Base-by-base conservation (phyloP, 2,888 invertebrate genomes). In the Harmothoe impar region DNA sequence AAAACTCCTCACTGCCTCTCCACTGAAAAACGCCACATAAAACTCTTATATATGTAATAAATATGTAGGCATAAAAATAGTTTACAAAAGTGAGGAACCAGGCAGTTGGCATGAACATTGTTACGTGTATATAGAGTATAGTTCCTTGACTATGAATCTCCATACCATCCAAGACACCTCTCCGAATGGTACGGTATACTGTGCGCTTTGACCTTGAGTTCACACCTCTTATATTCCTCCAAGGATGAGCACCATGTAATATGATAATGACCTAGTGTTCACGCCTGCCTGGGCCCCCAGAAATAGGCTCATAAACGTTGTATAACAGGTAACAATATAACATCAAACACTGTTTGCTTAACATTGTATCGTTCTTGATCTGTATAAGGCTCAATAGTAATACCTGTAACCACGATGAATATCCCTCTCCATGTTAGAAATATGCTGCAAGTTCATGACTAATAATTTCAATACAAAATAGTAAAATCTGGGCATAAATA, bases 51-150 rank as follows among this genome's bases (percentile, higher is more conserved):
- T 23, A 86, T 54, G 86, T 86, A 86, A 86, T 86, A 86, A 86
- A 86, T 86, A 86, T 56, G 86, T 86, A 86, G 86, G 86, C 86
- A 86, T 86, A 86, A 86, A 84, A 84, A 84, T 51, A 86, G 86
- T 86, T 84, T 86, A 86, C 86, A 86, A 86, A 86, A 54, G 81
- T 86, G 86, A 31, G 86, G 86, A 54, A 86, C 56, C 17, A 54
- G 86, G 29, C 86, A 86, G 86, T 29, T 86, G 52, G 86, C 81
- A 81, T 35, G 43, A 81, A 77, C 33, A 77, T 35, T 35, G 33
- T 35, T n/a, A 81, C 43, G 15, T 43, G 81, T 35, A 81, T 81
- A 81, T 23, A 81, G 81, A 81, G 33, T 43, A 81, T n/a, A 81
- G 33, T 81, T 81, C 81, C 81, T 81, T 81, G 81, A 81, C 81